Base-by-base conservation (phyloP, 2,797 vertebrate genomes). In the Mus minutoides region DNA sequence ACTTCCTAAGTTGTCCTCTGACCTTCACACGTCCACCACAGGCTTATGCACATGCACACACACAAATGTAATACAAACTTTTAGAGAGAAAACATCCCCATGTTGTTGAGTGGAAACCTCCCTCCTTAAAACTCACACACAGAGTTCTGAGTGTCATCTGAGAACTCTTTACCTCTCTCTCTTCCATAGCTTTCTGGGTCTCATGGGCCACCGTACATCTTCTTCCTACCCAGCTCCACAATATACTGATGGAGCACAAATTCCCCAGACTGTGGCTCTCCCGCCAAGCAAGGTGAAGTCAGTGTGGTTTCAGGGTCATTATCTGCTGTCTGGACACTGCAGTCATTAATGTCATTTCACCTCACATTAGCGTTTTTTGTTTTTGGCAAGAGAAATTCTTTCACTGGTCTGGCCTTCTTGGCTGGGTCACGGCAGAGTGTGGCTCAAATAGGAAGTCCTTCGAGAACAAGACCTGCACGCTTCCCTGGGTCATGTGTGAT, bases 371-470 rank as follows among this genome's bases (percentile, higher is more conserved):
- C 82, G 86, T 82, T 77, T 83, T 77, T 85, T 75, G n/a, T 73
- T 40, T 67, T 67, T 40, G 79, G 87, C 83, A 90, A 73, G 69
- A 87, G 84, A 79, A 78, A 56, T 84, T 95, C 79, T 90, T 79
- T 34, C 31, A 22, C 16, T 14, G 7, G 76, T 93, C 71, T 4
- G 80, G 77, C 10, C 71, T 91, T 71, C 62, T n/a, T 89, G 56
- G 52, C 73, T 69, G 88, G 75, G 37, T 92, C 84, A 54, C 26
- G 2, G 19, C 17, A 77, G 71, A 29, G 49, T 24, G 31, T 77
- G 54, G 49, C 85, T 97, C 85, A 75, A 40, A 85, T 76, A 95
- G 92, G 93, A 96, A 62, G 24, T 46, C 6, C 76, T 4, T 31
- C 1, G 58, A 92, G 87, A 52, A 40, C 84, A 49, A 77, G 91